Percentiles rank a stretch among this genome's conserved stretches.
phyloP scores from a whole-genome alignment of 2,888 invertebrate species.

The Lutraria lutraria region DNA sequence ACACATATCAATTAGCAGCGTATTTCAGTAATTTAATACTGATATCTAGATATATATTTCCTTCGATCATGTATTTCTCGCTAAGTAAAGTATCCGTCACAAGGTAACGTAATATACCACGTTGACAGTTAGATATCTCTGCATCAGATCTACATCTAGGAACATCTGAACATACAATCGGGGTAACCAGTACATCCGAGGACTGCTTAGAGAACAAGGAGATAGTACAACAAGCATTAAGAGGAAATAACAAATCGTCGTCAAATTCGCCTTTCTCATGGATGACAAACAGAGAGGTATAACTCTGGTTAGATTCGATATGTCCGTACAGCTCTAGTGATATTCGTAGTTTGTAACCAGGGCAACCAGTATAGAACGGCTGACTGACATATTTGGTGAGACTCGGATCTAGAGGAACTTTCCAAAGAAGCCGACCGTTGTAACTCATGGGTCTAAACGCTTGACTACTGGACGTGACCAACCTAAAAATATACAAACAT shows the following conservation, averaged over 20 bases:
- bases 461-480: not conserved
- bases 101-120: conserved; percentile 59
- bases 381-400: conserved; percentile 65
- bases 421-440: conserved; percentile 63
- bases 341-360: conserved; percentile 77
- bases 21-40: conserved; percentile 8
- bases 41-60: conserved; percentile 43
- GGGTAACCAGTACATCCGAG: not conserved
- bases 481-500: not conserved
- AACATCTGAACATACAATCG: conserved; percentile 47
- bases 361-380: conserved; percentile 78
- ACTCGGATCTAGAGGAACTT: conserved; percentile 38
- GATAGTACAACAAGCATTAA: conserved; percentile 57
- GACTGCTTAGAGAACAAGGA: not conserved
- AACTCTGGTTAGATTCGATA: conserved; percentile 66
- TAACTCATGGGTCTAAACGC: conserved; percentile 33
- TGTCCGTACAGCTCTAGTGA: conserved; percentile 72
- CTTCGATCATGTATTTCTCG: conserved; percentile 45
- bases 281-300: conserved; percentile 70
- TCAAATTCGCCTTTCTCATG: conserved; percentile 78
- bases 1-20: not conserved
- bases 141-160: conserved; percentile 49
- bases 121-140: conserved; percentile 48
- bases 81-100: conserved; percentile 46
- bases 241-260: conserved; percentile 74